Evolutionary conservation across 2,797 vertebrate genomes (phyloP).

Genomic region (Chelon labrosus): DNA sequence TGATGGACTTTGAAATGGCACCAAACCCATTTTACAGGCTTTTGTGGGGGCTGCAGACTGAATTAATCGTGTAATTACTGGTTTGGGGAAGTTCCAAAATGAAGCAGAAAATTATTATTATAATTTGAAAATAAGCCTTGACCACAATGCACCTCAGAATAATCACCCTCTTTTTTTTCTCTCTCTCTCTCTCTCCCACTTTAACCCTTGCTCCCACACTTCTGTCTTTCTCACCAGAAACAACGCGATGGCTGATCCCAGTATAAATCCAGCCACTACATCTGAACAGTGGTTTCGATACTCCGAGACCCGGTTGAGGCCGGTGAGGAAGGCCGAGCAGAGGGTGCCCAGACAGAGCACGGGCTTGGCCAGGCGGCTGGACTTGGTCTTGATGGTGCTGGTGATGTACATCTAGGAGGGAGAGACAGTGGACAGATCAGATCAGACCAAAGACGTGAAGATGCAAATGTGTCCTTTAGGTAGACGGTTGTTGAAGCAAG

Average conservation of each 20-base stretch:
- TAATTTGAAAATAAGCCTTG: slow-evolving; percentile 39
- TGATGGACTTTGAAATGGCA: slow-evolving; percentile 16
- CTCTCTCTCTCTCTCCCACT: background rate
- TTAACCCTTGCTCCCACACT: background rate
- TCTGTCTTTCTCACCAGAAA: slow-evolving; percentile 90
- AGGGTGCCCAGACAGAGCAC: slow-evolving; percentile 95
- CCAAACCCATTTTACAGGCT: slow-evolving; percentile 12
- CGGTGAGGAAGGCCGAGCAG: slow-evolving; percentile 94
- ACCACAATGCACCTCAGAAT: slow-evolving; percentile 39
- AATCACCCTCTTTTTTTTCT: background rate
- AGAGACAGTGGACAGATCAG: background rate
- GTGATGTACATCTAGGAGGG: slow-evolving; percentile 97
- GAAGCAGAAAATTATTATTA: slow-evolving; percentile 17
- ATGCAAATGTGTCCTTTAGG: background rate
- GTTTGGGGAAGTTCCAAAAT: slow-evolving; percentile 46
- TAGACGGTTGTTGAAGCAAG: no score
- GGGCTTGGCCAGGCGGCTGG: slow-evolving; percentile 96
- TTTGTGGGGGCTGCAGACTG: slow-evolving; percentile 13
- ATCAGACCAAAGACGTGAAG: background rate
- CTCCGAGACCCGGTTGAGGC: slow-evolving; percentile 97
- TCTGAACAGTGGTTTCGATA: slow-evolving; percentile 98
- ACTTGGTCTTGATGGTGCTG: slow-evolving; percentile 98
- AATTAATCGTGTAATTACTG: slow-evolving; percentile 51
- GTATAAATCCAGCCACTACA: slow-evolving; percentile 94
- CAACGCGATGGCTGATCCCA: slow-evolving; percentile 93